Evolutionary conservation across 2,797 vertebrate genomes (phyloP).

Genomic region (Apodemus agrarius): DNA sequence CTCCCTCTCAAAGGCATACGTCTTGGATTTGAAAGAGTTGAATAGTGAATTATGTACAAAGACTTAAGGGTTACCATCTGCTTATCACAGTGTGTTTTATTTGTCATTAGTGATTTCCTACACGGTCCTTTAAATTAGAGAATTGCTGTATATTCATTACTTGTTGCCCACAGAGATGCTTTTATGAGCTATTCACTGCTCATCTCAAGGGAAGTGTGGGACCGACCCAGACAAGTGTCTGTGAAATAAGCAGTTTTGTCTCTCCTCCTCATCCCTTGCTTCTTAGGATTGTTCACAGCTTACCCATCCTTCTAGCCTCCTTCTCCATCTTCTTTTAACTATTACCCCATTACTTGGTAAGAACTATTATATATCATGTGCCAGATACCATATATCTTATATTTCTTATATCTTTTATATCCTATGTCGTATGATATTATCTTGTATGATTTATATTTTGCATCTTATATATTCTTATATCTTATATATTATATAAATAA

Average conservation of each 20-base stretch:
- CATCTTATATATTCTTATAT: neutral
- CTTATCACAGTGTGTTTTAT: neutral
- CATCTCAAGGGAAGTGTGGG: neutral
- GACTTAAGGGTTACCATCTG: constrained; percentile 7
- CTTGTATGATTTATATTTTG: neutral
- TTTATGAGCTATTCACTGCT: neutral
- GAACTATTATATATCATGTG: neutral
- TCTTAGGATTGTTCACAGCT: neutral
- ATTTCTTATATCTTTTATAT: neutral
- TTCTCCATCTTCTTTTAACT: neutral
- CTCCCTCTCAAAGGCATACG: neutral
- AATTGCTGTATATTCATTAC: neutral
- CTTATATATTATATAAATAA: neutral
- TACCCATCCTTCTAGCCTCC: accelerated
- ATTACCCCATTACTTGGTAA: neutral
- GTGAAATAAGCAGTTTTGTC: constrained; percentile 39
- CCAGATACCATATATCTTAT: neutral
- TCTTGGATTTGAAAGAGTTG: constrained; percentile 21
- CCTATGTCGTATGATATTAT: neutral
- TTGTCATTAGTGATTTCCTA: neutral
- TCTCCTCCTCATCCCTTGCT: neutral
- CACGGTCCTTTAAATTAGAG: constrained; percentile 11
- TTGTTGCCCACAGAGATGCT: neutral
- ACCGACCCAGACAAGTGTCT: neutral
- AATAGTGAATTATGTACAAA: constrained; percentile 40